Evolutionary conservation across 1,140 invertebrate genomes (phyloP), one percentile per base, ranked within the genome.

Genomic region (Neotoxoptera formosana): DNA sequence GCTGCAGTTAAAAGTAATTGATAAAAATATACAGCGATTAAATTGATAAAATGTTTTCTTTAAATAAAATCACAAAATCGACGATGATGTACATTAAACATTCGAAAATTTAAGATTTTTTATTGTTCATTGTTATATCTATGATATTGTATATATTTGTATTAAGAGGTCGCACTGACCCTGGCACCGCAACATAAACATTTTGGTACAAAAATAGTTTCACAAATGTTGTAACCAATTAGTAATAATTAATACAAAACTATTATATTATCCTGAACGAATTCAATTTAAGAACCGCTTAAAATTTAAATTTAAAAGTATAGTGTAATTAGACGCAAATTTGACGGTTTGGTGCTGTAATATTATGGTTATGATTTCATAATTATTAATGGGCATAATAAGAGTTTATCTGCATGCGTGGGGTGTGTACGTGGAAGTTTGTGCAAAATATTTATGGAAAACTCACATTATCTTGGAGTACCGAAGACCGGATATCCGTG

Each of bases 401-500:
- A 30, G 30, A 6, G n/a, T 36, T 83, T 83, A 83, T 83, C 7
- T 67, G 23, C 34, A 34, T 36, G 7, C 8, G 21, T 83, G 34
- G 25, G 0, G 30, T 67, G 30, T 67, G 30, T 11, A 14, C 3
- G 67, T n/a, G 14, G 0, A 30, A 20, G 34, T 81, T 34, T 30
- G 23, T 25, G 3, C 1, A 76, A n/a, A 76, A 76, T 34, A 34
- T 17, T 76, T 41, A 30, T 4, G 14, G 30, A 17, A 89, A 94
- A 93, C 94, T 95, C 95, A 97, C 97, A 96, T 97, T 97, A 95
- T 97, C 97, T 95, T 96, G 96, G 93, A 96, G 95, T 47, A 97
- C 95, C 94, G 97, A 93, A 86, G 91, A 93, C 11, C 91, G 91
- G 94, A 90, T 94, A 95, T 95, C 93, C 94, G 93, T 93, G 94